Evolutionary conservation across 2,797 vertebrate genomes (phyloP).

Genomic region (Silurus aristotelis): DNA sequence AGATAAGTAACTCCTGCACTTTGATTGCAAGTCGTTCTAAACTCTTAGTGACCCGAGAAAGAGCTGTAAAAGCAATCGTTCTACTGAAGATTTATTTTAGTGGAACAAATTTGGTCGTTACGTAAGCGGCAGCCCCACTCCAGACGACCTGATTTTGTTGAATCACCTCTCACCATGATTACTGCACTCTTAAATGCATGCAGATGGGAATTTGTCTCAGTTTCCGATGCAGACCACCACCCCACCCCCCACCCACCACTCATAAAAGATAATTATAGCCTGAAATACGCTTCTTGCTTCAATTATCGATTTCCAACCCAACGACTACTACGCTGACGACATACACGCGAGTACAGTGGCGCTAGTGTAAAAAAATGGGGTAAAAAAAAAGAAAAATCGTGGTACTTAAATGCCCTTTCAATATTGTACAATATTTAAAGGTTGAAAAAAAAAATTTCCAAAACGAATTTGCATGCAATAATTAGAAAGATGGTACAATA

Average conservation of each 20-base stretch:
- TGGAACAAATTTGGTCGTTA: conserved; percentile 30
- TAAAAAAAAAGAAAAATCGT: too few species aligned
- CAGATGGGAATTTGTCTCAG: conserved; percentile 39
- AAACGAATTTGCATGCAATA: too few species aligned
- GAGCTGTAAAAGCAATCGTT: conserved; percentile 15
- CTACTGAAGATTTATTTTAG: conserved; percentile 6
- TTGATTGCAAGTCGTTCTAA: conserved; percentile 16
- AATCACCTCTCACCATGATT: conserved; percentile 32
- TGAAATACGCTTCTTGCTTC: conserved; percentile 24
- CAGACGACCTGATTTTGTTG: conserved; percentile 32
- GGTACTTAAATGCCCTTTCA: too few species aligned
- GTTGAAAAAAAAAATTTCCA: too few species aligned
- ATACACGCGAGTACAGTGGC: neutral
- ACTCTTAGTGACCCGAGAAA: neutral
- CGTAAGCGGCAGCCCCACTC: conserved; percentile 16
- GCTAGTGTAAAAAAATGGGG: too few species aligned
- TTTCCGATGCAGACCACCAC: neutral
- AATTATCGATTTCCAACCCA: conserved; percentile 32
- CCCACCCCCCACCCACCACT: neutral
- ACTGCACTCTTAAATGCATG: conserved; percentile 38
- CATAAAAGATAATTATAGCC: conserved; percentile 40
- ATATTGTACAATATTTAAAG: too few species aligned
- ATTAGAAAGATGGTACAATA: too few species aligned
- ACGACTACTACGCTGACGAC: conserved; percentile 11
- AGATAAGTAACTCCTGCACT: neutral